Conservation (phyloP, 2,113 vertebrate species). For the Todiramphus saurophagus region DNA sequence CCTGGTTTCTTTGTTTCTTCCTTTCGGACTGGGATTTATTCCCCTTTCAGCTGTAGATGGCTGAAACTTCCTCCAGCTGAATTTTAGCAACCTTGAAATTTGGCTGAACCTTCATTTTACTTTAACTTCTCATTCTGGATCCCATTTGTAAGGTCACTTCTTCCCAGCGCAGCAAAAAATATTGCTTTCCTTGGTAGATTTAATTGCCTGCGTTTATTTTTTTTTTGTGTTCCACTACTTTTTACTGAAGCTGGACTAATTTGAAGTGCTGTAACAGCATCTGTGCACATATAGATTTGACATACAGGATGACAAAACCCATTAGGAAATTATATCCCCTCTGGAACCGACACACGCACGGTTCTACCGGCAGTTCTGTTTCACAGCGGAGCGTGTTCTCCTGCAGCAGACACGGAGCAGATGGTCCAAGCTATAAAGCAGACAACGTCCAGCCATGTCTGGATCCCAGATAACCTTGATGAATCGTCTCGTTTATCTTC, state of each 20-base stretch:
- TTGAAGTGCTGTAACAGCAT: background rate
- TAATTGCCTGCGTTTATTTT: background rate
- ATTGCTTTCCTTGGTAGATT: background rate
- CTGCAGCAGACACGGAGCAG: background rate
- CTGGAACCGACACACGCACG: background rate
- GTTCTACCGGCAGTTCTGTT: background rate
- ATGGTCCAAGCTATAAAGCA: background rate
- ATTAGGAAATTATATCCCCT: background rate
- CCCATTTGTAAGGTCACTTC: background rate
- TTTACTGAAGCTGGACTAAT: background rate
- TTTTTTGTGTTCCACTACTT: background rate
- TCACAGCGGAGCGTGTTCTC: background rate
- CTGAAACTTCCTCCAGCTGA: background rate
- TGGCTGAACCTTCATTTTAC: background rate
- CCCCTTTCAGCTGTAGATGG: background rate
- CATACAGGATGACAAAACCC: background rate
- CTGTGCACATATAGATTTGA: background rate
- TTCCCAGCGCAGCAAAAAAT: background rate
- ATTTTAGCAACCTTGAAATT: background rate
- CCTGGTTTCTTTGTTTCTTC: background rate
- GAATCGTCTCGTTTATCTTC: fast-evolving
- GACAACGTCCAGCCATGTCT: background rate
- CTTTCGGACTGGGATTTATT: background rate
- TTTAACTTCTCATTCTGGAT: background rate
- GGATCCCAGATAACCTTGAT: background rate